Conservation (phyloP, 2,113 vertebrate species). For the Thomomys bottae region DNA sequence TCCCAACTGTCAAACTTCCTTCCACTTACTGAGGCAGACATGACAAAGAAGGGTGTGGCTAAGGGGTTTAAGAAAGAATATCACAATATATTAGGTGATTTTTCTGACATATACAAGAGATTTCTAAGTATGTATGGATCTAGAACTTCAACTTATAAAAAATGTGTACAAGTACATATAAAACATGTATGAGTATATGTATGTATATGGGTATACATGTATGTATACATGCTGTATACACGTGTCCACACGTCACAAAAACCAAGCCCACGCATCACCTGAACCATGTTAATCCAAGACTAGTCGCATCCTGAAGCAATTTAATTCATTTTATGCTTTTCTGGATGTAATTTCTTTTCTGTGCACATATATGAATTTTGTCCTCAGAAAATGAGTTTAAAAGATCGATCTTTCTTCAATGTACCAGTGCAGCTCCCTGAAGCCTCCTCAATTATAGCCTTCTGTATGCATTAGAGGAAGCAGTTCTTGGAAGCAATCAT, state of each 20-base stretch:
- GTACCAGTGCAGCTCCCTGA: background rate
- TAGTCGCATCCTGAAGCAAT: background rate
- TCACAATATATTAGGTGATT: background rate
- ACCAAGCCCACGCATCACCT: background rate
- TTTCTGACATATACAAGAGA: background rate
- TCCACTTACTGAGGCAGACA: background rate
- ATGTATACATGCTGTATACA: background rate
- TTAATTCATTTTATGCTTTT: background rate
- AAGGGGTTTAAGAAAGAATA: too few relatives aligned
- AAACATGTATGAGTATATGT: background rate
- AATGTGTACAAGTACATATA: background rate
- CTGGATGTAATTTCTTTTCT: conserved; percentile 1
- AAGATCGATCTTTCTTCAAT: background rate
- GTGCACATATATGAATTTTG: background rate
- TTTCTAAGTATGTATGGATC: background rate
- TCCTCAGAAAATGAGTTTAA: background rate
- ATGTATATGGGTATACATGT: too few relatives aligned
- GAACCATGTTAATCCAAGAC: background rate
- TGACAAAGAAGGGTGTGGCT: too few relatives aligned
- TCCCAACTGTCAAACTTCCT: background rate
- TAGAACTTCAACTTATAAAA: background rate
- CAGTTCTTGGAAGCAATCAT: background rate
- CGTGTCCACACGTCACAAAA: background rate
- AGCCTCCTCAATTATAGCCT: background rate
- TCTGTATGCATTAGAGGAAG: background rate